phyloP scores from a whole-genome alignment of 2,113 vertebrate species.

The Andinoacara biseriatus region DNA sequence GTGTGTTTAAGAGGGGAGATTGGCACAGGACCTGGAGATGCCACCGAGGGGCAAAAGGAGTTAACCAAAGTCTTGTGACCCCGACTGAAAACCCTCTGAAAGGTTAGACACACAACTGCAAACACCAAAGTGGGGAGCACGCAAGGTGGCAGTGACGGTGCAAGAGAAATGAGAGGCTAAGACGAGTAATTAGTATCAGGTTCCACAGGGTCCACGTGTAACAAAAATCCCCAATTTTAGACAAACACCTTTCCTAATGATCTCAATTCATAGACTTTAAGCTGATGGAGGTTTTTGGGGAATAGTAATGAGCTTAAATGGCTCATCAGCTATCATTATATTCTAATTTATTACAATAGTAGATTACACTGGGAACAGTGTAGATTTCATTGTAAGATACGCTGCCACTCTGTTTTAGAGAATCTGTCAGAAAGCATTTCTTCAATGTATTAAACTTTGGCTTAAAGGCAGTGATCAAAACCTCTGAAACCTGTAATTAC shows the following conservation, averaged over 20 bases:
- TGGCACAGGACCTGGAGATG: slow-evolving; percentile 66
- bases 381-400: too few species aligned
- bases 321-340: neutral
- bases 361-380: too few species aligned
- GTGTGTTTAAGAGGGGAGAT: slow-evolving; percentile 62
- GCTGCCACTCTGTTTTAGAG: too few species aligned
- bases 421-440: neutral
- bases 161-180: slow-evolving; percentile 45
- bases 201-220: slow-evolving; percentile 24
- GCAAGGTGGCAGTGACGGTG: slow-evolving; percentile 66
- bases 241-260: slow-evolving; percentile 40
- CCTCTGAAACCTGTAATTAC: neutral
- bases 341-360: neutral
- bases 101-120: slow-evolving; percentile 60
- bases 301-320: neutral
- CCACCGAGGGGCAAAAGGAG: slow-evolving; percentile 65
- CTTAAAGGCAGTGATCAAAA: neutral
- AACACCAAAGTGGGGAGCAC: slow-evolving; percentile 34
- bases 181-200: slow-evolving; percentile 65
- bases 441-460: neutral
- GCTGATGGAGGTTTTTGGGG: neutral
- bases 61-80: slow-evolving; percentile 69
- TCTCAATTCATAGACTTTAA: neutral
- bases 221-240: slow-evolving; percentile 13
- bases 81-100: slow-evolving; percentile 38